Evolutionary conservation across 2,888 invertebrate species (phyloP).

Genomic region (Pollenia amentaria): DNA sequence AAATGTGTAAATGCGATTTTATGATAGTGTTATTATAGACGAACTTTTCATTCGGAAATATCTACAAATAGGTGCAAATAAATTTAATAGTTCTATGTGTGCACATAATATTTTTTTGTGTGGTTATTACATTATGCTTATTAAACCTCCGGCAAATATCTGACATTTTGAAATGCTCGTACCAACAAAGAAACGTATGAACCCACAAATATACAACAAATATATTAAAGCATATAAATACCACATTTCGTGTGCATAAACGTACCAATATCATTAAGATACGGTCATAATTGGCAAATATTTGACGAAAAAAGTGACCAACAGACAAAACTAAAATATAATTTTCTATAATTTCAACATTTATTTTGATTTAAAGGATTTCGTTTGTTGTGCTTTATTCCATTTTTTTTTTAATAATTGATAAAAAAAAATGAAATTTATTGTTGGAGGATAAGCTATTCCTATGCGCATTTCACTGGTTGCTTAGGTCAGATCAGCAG

Average conservation of each 20-base stretch:
- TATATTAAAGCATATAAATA: not conserved
- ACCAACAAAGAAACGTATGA: conserved; percentile 12
- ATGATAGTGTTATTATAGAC: not conserved
- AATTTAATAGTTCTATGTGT: not conserved
- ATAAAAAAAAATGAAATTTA: no score
- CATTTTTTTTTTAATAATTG: no score
- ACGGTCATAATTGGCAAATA: no score
- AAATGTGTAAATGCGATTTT: not conserved
- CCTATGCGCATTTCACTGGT: no score
- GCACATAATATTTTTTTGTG: not conserved
- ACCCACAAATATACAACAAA: not conserved
- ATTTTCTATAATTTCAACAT: no score
- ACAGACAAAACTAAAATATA: no score
- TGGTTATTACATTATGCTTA: not conserved
- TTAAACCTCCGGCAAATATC: conserved; percentile 23
- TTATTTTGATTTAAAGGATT: no score
- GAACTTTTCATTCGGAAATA: not conserved
- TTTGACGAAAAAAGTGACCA: no score
- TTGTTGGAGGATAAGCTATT: no score
- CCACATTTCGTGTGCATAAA: not conserved
- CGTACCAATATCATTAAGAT: not conserved
- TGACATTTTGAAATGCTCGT: not conserved
- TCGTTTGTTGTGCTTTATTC: no score
- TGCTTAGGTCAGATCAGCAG: no score
- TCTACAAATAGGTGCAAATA: not conserved